These are phyloP conservation scores for Arrhopalites spinosus DNA, from an alignment of 2,888 invertebrate species.

Conservation along the genomic window DNA sequence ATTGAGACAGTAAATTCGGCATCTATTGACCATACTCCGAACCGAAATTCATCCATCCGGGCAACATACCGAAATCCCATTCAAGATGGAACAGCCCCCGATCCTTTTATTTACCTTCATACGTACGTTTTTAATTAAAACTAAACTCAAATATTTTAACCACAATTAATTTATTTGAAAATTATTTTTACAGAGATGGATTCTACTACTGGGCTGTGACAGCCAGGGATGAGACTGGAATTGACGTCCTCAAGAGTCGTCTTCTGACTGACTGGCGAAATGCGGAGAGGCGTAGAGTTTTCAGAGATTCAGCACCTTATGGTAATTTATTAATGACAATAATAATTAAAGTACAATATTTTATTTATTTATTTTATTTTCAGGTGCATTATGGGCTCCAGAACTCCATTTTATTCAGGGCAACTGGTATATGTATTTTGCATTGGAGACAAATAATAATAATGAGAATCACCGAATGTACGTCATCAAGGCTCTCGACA, in stretches of 20 bases:
- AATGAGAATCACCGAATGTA: conserved; percentile 37
- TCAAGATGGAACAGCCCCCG: conserved; percentile 4
- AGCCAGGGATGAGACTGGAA: neutral
- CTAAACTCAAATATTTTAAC: no score
- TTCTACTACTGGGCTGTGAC: conserved; percentile 31
- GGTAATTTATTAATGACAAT: neutral
- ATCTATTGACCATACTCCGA: no score
- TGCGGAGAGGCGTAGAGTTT: conserved; percentile 20
- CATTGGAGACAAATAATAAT: conserved; percentile 20
- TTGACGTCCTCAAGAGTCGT: conserved; percentile 13
- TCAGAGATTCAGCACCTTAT: neutral
- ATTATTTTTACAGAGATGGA: conserved; percentile 9
- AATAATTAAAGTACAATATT: neutral
- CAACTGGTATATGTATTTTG: conserved; percentile 38
- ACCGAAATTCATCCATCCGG: no score
- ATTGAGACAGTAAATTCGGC: no score
- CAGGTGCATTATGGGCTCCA: conserved; percentile 31
- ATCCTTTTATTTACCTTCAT: conserved; percentile 33
- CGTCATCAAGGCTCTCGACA: conserved; percentile 28
- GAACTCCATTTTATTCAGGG: conserved; percentile 36
- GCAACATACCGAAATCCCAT: conserved; percentile 38
- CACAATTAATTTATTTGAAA: no score
- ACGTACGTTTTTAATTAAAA: neutral
- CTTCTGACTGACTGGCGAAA: conserved; percentile 29
- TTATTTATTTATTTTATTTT: neutral